Evolutionary conservation across 2,888 invertebrate species (phyloP).

Genomic region (Notodonta dromedarius): DNA sequence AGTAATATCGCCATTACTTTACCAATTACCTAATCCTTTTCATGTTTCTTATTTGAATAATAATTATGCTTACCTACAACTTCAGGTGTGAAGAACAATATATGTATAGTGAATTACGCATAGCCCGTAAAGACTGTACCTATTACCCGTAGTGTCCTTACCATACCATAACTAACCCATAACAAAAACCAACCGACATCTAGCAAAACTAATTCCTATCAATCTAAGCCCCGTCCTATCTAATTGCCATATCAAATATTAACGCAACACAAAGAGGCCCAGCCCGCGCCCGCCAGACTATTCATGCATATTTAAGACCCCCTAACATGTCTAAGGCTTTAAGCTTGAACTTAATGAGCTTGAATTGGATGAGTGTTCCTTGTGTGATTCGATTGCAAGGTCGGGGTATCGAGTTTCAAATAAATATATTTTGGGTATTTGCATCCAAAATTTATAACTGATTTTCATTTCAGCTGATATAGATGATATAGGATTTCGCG

Average conservation of each 20-base stretch:
- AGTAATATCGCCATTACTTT: too few species aligned
- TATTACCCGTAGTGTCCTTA: too few species aligned
- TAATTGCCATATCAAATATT: constrained; percentile 11
- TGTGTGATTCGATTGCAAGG: neutral
- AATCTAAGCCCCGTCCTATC: neutral
- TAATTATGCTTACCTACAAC: too few species aligned
- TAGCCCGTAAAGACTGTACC: too few species aligned
- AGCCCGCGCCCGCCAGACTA: constrained; percentile 42
- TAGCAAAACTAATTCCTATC: neutral
- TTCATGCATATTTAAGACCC: constrained; percentile 62
- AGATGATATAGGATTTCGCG: too few species aligned
- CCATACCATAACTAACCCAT: too few species aligned
- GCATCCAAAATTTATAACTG: too few species aligned
- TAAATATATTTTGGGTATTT: neutral
- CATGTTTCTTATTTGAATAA: too few species aligned
- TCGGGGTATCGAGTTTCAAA: neutral
- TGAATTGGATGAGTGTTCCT: constrained; percentile 33
- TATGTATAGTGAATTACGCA: too few species aligned
- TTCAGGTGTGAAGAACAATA: too few species aligned
- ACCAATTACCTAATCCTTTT: too few species aligned
- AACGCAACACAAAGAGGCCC: constrained; percentile 16
- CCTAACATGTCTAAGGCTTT: constrained; percentile 65
- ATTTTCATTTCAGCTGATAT: too few species aligned
- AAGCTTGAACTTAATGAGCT: constrained; percentile 63
- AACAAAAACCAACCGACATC: neutral